Conservation (phyloP, 2,888 invertebrate genomes). For the Matsumyia berberina region DNA sequence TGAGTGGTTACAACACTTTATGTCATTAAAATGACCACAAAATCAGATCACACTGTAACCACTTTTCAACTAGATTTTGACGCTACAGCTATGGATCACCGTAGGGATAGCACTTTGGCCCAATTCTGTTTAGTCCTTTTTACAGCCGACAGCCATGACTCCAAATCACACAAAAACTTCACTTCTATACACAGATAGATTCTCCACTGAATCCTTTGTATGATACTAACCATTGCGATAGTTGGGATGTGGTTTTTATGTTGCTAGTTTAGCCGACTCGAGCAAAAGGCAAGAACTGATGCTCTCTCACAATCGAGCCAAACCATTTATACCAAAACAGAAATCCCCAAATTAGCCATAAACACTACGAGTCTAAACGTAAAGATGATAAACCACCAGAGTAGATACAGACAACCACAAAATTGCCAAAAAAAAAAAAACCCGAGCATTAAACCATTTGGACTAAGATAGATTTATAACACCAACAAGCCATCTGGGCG, state of each 20-base stretch:
- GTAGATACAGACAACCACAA: conserved; percentile 17
- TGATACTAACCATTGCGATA: conserved; percentile 58
- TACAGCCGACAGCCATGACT: not conserved
- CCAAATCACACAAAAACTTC: not conserved
- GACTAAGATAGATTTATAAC: conserved; percentile 13
- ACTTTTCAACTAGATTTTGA: too few relatives aligned
- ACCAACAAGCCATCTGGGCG: conserved; percentile 12
- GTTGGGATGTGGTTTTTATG: conserved; percentile 28
- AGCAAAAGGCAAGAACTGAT: conserved; percentile 83
- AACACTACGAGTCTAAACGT: not conserved
- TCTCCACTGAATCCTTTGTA: conserved; percentile 3
- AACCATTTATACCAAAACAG: conserved; percentile 82
- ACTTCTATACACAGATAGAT: conserved; percentile 14
- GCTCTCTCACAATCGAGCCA: conserved; percentile 80
- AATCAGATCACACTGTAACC: too few relatives aligned
- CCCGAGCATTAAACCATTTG: conserved; percentile 18
- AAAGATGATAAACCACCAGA: conserved; percentile 30
- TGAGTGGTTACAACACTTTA: too few relatives aligned
- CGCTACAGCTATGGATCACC: conserved; percentile 2
- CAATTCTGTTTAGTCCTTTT: not conserved
- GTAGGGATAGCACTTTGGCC: not conserved
- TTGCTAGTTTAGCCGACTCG: conserved; percentile 80
- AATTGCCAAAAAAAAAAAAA: conserved; percentile 9
- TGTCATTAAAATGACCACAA: too few relatives aligned
- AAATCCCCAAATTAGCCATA: conserved; percentile 10